Percentiles rank a stretch among this genome's conserved stretches.
These are phyloP conservation scores for Drosophila nasuta DNA, from an alignment of 1,140 invertebrate genomes.

Conservation along the genomic window DNA sequence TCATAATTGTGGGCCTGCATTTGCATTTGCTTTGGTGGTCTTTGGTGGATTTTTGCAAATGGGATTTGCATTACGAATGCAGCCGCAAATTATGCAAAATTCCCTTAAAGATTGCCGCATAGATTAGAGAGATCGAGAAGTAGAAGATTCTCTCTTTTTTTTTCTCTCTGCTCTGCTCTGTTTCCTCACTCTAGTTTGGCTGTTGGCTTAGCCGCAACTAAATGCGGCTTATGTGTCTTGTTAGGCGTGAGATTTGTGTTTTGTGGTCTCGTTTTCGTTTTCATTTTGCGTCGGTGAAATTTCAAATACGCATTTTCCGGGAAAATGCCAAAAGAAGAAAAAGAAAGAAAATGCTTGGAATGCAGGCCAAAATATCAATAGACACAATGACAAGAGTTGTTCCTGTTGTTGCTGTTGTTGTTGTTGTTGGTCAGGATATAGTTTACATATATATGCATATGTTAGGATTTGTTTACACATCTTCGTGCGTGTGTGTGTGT, in stretches of 20 bases:
- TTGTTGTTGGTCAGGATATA: slow-evolving; percentile 55
- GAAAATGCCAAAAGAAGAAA: slow-evolving; percentile 34
- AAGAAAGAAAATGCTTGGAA: slow-evolving; percentile 8
- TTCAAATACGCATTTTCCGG: slow-evolving; percentile 66
- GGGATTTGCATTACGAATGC: slow-evolving; percentile 59
- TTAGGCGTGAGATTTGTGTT: slow-evolving; percentile 78
- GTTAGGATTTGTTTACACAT: slow-evolving; percentile 12
- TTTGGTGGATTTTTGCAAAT: slow-evolving; percentile 26
- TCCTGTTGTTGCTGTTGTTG: slow-evolving; percentile 28
- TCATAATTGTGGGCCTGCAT: slow-evolving; percentile 24
- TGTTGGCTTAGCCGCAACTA: slow-evolving; percentile 68
- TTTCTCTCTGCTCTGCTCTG: not conserved
- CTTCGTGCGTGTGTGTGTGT: slow-evolving; percentile 9
- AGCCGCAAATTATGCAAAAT: slow-evolving; percentile 77
- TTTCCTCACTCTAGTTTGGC: not conserved
- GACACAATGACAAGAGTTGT: slow-evolving; percentile 42
- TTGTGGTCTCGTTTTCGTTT: slow-evolving; percentile 9
- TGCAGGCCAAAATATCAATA: slow-evolving; percentile 14
- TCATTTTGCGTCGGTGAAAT: slow-evolving; percentile 62
- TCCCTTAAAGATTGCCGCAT: slow-evolving; percentile 70
- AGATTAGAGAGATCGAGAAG: slow-evolving; percentile 49
- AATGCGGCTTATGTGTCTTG: slow-evolving; percentile 75
- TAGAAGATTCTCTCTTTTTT: not conserved
- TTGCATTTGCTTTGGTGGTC: slow-evolving; percentile 21
- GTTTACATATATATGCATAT: slow-evolving; percentile 18